Evolutionary conservation across 2,113 vertebrate species (phyloP).

Genomic region (Sisor rabdophorus): DNA sequence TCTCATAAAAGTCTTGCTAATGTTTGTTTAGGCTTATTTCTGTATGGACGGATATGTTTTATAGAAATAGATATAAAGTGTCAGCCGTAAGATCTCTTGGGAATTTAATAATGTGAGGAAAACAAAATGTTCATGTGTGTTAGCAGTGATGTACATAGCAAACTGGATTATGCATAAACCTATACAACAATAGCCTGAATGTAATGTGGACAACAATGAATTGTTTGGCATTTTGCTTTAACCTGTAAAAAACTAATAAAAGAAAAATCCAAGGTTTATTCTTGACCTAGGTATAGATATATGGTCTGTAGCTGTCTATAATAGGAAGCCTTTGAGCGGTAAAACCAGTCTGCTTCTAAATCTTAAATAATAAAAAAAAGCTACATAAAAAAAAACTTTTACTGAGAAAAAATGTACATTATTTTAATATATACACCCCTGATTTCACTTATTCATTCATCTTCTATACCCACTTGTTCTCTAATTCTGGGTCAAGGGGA

Average conservation of each 20-base stretch:
- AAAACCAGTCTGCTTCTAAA: neutral
- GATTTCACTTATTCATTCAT: too few species aligned
- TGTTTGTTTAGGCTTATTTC: neutral
- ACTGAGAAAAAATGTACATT: too few species aligned
- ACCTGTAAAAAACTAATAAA: neutral
- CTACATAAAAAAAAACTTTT: neutral
- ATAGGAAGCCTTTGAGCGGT: neutral
- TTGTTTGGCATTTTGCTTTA: too few species aligned
- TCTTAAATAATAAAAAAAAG: too few species aligned
- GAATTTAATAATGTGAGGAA: neutral
- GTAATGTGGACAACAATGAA: neutral
- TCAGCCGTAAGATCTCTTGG: too few species aligned
- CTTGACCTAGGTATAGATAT: neutral
- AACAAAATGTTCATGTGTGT: neutral
- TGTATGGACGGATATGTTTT: neutral
- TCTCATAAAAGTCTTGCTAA: neutral
- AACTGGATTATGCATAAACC: too few species aligned
- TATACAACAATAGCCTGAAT: too few species aligned
- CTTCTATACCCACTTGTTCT: too few species aligned
- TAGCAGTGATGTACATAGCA: too few species aligned
- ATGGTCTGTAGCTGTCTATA: neutral
- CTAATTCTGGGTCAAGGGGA: too few species aligned
- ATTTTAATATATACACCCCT: neutral
- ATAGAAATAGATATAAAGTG: too few species aligned
- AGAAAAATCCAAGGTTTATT: neutral